These are phyloP conservation scores for Idaea biselata DNA, from an alignment of 2,888 invertebrate genomes.

Conservation along the genomic window DNA sequence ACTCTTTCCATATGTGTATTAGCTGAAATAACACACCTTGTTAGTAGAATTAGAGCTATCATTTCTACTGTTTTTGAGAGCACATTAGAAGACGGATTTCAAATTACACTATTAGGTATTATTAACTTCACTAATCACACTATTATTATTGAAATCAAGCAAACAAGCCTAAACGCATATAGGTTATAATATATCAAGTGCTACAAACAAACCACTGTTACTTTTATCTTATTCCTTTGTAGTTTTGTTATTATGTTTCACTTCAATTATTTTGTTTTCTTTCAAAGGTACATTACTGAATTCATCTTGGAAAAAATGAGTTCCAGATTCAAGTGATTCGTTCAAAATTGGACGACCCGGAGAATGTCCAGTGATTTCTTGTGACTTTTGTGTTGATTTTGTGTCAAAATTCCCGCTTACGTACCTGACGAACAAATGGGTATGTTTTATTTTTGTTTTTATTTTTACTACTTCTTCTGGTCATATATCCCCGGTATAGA, in stretches of 20 bases:
- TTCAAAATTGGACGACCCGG: slow-evolving; percentile 9
- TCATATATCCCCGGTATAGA: background rate
- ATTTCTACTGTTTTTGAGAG: slow-evolving; percentile 9
- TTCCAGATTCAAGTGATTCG: slow-evolving; percentile 30
- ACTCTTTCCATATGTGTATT: slow-evolving; percentile 21
- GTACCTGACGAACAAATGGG: slow-evolving; percentile 70
- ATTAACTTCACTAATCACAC: too few relatives aligned
- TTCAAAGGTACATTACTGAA: slow-evolving; percentile 40
- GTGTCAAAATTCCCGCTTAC: slow-evolving; percentile 69
- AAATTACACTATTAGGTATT: background rate
- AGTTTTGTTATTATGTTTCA: slow-evolving; percentile 15
- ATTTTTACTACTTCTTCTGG: slow-evolving; percentile 14
- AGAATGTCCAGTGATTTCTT: slow-evolving; percentile 43
- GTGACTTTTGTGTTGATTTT: slow-evolving; percentile 34
- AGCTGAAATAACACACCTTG: slow-evolving; percentile 17
- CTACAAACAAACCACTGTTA: background rate
- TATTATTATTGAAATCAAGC: slow-evolving; percentile 24
- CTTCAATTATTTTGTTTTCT: slow-evolving; percentile 37
- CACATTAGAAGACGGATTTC: slow-evolving; percentile 8
- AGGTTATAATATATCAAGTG: too few relatives aligned
- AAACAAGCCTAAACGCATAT: slow-evolving; percentile 17
- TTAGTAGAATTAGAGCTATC: background rate
- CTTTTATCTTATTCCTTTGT: slow-evolving; percentile 13
- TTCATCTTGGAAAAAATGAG: slow-evolving; percentile 40
- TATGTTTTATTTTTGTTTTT: slow-evolving; percentile 40